Evolutionary conservation across 30 jellyfish, hydroid and myxozoan species (phyloP).

Genomic region (Hydractinia symbiolongicarpus): DNA sequence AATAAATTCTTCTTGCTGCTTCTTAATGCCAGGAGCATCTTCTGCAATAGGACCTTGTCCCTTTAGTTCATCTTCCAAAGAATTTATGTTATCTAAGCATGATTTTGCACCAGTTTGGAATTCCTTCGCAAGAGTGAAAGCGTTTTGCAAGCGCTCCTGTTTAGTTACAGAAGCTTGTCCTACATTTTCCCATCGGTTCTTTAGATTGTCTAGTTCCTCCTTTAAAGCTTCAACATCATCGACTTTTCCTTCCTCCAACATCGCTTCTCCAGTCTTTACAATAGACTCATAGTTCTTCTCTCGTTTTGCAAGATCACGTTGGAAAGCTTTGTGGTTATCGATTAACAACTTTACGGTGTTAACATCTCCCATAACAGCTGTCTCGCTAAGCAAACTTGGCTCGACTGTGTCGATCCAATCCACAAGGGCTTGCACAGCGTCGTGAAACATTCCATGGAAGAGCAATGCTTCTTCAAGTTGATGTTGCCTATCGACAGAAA

Average conservation of each 20-base stretch:
- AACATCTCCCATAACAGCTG: constrained; percentile 98
- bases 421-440: constrained; percentile 81
- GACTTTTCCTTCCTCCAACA: constrained; percentile 84
- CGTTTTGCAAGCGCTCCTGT: constrained; percentile 81
- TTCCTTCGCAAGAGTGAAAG: constrained; percentile 80
- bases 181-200: constrained; percentile 82
- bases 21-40: constrained; percentile 63
- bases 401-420: constrained; percentile 85
- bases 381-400: constrained; percentile 77
- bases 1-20: constrained; percentile 79
- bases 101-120: constrained; percentile 76
- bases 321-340: constrained; percentile 88
- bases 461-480: constrained; percentile 91
- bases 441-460: constrained; percentile 97
- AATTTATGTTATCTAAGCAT: constrained; percentile 42
- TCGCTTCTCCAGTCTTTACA: constrained; percentile 81
- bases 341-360: constrained; percentile 89
- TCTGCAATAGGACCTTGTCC: constrained; percentile 92
- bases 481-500: constrained; percentile 94
- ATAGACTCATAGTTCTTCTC: constrained; percentile 74
- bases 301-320: constrained; percentile 71
- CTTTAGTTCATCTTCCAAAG: constrained; percentile 50
- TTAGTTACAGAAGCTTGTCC: constrained; percentile 82
- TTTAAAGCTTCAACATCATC: constrained; percentile 63
- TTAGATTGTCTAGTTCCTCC: constrained; percentile 55